Evolutionary conservation across 2,113 vertebrate species (phyloP), one percentile per base, ranked within the genome.

Genomic region (Cettia cetti): DNA sequence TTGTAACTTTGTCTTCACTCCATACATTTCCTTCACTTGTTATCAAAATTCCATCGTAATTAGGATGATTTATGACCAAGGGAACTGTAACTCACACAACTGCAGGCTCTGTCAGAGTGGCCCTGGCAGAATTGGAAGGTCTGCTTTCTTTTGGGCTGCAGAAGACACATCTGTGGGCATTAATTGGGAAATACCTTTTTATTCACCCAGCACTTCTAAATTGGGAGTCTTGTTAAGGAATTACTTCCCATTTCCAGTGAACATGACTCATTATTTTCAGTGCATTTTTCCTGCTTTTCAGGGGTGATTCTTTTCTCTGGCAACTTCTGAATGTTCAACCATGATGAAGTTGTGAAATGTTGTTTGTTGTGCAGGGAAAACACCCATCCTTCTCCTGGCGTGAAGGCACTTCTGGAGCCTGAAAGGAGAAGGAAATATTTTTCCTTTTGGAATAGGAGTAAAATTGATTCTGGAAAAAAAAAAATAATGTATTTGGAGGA

Each of bases 141-240:
- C 86, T 95, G 92, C 64, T 92, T 81, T 81, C 44, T 60, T 95
- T 93, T 49, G 91, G 80, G 9, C 64, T 83, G 59, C 68, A 60
- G 54, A 49, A 89, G 79, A 79, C 44, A 45, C 50, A 39, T 94
- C 59, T 90, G 66, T 69, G 59, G 70, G 0, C 4, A 2, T 64
- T 81, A 86, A 78, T 70, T 89, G 72, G 47, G 83, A 83, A 84
- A 83, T 66, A 56, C 20, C 28, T 66, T 82, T 70, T 82, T 75
- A 78, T 86, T 76, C 85, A 72, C 28, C 53, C 53, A 49, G 45
- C 49, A 39, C 71, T 93, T 85, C 7, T 24, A 70, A 86, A 66
- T 4, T 80, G 66, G 18, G 66, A 56, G 28, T 69, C 49, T 53
- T 80, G n/a, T 72, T 52, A 52, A 77, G 61, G 72, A 17, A 60